Percentiles rank a stretch among this genome's conserved stretches.
These are phyloP conservation scores for Rhaphigaster nebulosa DNA, from an alignment of 2,888 invertebrate genomes.

Conservation along the genomic window DNA sequence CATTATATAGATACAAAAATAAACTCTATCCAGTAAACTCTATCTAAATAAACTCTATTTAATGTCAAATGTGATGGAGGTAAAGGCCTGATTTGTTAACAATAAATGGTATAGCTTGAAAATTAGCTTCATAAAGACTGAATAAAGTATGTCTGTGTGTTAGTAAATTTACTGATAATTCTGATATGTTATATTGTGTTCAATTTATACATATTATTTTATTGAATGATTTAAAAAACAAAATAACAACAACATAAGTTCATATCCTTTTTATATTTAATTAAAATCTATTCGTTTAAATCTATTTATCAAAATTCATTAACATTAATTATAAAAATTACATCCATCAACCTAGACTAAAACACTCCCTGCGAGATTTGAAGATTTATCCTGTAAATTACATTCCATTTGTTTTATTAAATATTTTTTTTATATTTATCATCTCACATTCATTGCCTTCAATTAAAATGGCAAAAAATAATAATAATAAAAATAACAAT, in stretches of 20 bases:
- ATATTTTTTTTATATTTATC: background rate
- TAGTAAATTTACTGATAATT: background rate
- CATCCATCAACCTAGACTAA: slow-evolving; percentile 7
- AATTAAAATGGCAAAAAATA: slow-evolving; percentile 43
- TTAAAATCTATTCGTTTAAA: slow-evolving; percentile 17
- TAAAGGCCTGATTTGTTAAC: background rate
- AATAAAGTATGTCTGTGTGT: background rate
- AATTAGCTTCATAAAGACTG: slow-evolving; percentile 11
- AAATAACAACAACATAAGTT: background rate
- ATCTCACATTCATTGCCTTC: slow-evolving; percentile 55
- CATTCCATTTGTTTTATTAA: slow-evolving; percentile 53
- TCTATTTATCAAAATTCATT: slow-evolving; percentile 11
- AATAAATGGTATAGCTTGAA: background rate
- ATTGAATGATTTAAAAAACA: background rate
- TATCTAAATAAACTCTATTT: background rate
- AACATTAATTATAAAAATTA: slow-evolving; percentile 11
- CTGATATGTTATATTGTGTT: slow-evolving; percentile 13
- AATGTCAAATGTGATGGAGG: background rate
- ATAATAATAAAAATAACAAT: slow-evolving; percentile 12
- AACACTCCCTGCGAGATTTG: slow-evolving; percentile 52
- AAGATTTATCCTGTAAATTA: slow-evolving; percentile 20
- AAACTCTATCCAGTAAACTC: slow-evolving; percentile 19
- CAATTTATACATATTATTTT: background rate
- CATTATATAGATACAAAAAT: slow-evolving; percentile 36
- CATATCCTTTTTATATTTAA: background rate